Base-by-base conservation (phyloP, 2,113 vertebrate genomes). In the Dolichotis patagonum region DNA sequence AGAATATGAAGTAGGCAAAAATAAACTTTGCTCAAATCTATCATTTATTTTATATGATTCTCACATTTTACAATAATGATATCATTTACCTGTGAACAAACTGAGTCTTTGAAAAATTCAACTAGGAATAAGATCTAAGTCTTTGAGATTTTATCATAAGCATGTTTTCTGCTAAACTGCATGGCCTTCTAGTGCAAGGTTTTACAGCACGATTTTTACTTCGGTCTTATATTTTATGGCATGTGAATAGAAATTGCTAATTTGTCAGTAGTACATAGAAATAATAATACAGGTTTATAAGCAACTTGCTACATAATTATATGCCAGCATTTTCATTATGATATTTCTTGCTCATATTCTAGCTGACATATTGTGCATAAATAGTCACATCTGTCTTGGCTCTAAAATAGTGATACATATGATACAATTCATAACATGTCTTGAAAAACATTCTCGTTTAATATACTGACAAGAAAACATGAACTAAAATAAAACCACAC, bases 321-420 rank as follows among this genome's bases (percentile, higher is more conserved):
- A 78, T 95, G 90, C 78, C 90, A 97, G 88, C 92, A 95, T 88
- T 97, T 71, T 96, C 88, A 90, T 95, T 75, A 87, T 94, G 90
- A 56, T 94, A 91, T 93, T 95, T 94, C 91, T 82, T 97, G 93
- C 56, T 97, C 95, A 94, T 84, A 93, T 96, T 95, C 73, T 96
- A 92, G 69, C 56, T 97, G 95, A 93, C 91, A 97, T 97, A 89
- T 97, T 96, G 75, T 88, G 49, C 56, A 69, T 96, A 97, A 96
- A 97, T 91, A 97, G 38, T 96, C 88, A 97, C 96, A 96, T 97
- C 93, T 97, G 91, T 96, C 91, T 96, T 98, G 97, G 94, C 88
- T 96, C 93, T 93, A 43, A 97, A 96, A 78, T 54, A 93, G 19
- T 94, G 88, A 91, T 77, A 85, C 86, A 89, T 93, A 71, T 85